Evolutionary conservation across 2,888 invertebrate species (phyloP), one percentile per base, ranked within the genome.

Genomic region (Arrhopalites spinosus): DNA sequence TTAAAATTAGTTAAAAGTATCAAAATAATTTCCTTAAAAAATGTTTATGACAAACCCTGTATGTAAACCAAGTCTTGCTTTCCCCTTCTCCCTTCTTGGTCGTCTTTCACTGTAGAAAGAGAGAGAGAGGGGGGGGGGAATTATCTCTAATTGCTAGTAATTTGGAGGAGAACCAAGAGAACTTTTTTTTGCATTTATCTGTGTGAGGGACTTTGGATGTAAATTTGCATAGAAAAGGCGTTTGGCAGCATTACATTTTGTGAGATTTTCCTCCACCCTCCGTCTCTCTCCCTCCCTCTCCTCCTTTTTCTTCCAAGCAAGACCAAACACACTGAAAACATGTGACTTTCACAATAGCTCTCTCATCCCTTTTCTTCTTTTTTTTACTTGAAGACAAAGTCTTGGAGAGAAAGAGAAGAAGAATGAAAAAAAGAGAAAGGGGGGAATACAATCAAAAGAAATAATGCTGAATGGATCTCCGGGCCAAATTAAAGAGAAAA

Each of bases 81-180:
- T 36, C 36, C 11, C 36, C 11, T 36, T 36, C 36, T 36, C 36
- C 11, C 36, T 36, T 36, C 36, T 36, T 36, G 3, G 5, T 36
- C 36, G 3, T 36, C 36, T n/a, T n/a, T 36, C 36, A 59, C 17
- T 20, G 50, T 66, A 67, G 67, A 67, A 66, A 63, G 50, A 8
- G 23, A 72, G 61, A 43, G 53, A 50, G 56, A 11, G 15, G 3
- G 50, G 50, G 20, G 50, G 75, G 75, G 76, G 80, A 80, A 80
- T 80, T 79, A 80, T 79, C 80, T 82, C 80, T 82, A 82, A 82
- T 82, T 82, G 81, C 81, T 78, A 77, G 81, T 81, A 82, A 82
- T 82, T 82, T 82, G 82, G 82, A 81, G 76, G 63, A 50, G 71
- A 74, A 80, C 82, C 82, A 82, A 82, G 73, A 73, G 72, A 80